phyloP scores from a whole-genome alignment of 2,797 vertebrate species.

The Pogoniulus pusillus region DNA sequence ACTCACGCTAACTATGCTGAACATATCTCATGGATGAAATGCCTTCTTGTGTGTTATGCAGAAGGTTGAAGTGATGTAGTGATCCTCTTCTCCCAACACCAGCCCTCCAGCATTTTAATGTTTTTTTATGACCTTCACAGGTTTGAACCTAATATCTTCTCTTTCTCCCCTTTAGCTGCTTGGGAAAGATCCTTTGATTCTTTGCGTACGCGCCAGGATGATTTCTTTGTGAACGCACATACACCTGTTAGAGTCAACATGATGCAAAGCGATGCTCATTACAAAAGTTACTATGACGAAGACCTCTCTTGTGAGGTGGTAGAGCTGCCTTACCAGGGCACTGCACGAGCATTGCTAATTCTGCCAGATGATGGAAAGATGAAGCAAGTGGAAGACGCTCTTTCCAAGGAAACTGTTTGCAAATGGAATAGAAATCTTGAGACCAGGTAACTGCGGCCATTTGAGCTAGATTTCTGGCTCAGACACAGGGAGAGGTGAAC shows the following conservation, averaged over 20 bases:
- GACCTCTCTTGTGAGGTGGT: constrained; percentile 77
- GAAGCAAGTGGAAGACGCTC: constrained; percentile 49
- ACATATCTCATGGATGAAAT: not conserved
- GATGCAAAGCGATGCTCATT: constrained; percentile 76
- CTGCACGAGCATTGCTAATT: constrained; percentile 75
- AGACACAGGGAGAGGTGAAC: too few species aligned
- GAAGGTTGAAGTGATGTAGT: not conserved
- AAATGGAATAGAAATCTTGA: constrained; percentile 31
- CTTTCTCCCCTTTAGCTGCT: constrained; percentile 42
- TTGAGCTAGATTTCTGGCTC: too few species aligned
- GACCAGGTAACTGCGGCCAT: too few species aligned
- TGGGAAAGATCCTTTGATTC: constrained; percentile 68
- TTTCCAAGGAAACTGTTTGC: constrained; percentile 40
- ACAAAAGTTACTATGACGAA: constrained; percentile 66
- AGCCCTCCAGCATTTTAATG: not conserved
- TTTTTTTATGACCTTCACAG: not conserved
- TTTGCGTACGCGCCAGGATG: not conserved
- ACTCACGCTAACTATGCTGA: not conserved
- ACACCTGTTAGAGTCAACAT: constrained; percentile 80
- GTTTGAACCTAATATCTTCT: not conserved
- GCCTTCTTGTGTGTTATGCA: not conserved
- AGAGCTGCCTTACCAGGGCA: constrained; percentile 78
- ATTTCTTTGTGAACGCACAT: constrained; percentile 77
- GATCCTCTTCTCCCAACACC: not conserved
- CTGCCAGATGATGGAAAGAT: constrained; percentile 76